Conservation (phyloP, 1,140 invertebrate genomes). For the Tetramorium parvispinum region DNA sequence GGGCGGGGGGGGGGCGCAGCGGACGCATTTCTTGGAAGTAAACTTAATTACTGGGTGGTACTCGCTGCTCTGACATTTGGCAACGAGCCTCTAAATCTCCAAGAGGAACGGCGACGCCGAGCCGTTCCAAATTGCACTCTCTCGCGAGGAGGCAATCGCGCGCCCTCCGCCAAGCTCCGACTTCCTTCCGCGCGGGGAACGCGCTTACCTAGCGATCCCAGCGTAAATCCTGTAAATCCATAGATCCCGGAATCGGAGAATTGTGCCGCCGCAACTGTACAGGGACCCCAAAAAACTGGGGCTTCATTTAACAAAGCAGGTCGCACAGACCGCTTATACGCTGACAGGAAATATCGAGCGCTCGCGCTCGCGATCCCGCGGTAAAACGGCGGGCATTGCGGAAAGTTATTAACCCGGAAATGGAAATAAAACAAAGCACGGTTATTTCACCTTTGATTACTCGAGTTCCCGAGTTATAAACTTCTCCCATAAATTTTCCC, state of each 20-base stretch:
- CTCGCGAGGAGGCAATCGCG: constrained; percentile 73
- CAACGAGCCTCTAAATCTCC: constrained; percentile 78
- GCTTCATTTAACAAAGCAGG: not conserved
- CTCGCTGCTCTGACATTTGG: constrained; percentile 76
- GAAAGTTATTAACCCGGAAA: not conserved
- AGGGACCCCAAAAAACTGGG: not conserved
- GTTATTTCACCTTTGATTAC: constrained; percentile 4
- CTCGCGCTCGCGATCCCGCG: too few relatives aligned
- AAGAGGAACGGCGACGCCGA: constrained; percentile 70
- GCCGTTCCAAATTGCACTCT: constrained; percentile 75
- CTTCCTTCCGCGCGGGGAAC: constrained; percentile 28
- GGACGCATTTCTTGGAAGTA: constrained; percentile 73
- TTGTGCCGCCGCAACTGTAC: not conserved
- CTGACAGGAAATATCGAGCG: not conserved
- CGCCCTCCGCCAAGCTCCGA: constrained; percentile 54
- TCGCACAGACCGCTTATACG: not conserved
- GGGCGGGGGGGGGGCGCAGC: not conserved
- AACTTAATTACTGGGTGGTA: constrained; percentile 79
- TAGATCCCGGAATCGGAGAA: not conserved
- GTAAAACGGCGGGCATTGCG: not conserved
- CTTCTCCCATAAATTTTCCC: not conserved
- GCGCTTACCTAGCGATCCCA: constrained; percentile 6
- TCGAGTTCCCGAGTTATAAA: not conserved
- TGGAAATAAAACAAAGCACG: not conserved
- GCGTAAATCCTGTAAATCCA: constrained; percentile 27